Percentiles rank a stretch among this genome's conserved stretches.
Evolutionary conservation across 2,113 vertebrate genomes (phyloP).

Genomic region (Sander lucioperca): DNA sequence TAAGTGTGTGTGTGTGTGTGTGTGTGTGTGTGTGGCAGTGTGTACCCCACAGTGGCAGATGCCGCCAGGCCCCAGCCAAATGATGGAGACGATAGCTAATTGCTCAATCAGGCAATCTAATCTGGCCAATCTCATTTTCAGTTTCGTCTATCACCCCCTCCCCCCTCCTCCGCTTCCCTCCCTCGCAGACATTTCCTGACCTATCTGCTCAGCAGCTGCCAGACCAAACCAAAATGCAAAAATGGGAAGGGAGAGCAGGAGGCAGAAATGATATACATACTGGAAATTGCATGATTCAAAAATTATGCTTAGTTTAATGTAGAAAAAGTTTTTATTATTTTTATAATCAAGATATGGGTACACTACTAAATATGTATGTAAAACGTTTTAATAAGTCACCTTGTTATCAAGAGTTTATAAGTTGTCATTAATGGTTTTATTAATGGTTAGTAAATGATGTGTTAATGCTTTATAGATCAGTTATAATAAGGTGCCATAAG

Average conservation of each 20-base stretch:
- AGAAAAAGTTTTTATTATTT: background rate
- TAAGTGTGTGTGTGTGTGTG: conserved; percentile 36
- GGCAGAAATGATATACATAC: background rate
- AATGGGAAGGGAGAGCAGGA: background rate
- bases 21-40: conserved; percentile 30
- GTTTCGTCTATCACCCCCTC: conserved; percentile 36
- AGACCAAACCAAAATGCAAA: conserved; percentile 35
- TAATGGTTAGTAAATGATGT: background rate
- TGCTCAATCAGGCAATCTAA: conserved; percentile 82
- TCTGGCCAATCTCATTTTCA: conserved; percentile 78
- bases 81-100: conserved; percentile 79
- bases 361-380: background rate
- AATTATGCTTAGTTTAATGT: background rate
- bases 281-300: background rate
- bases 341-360: background rate
- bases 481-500: background rate
- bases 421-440: background rate
- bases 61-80: conserved; percentile 64
- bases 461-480: background rate
- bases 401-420: background rate
- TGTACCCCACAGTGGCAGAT: conserved; percentile 74
- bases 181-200: conserved; percentile 49
- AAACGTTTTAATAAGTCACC: background rate
- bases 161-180: background rate
- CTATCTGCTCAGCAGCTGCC: conserved; percentile 70